Evolutionary conservation across 2,113 vertebrate species (phyloP).

Genomic region (Carassius auratus): DNA sequence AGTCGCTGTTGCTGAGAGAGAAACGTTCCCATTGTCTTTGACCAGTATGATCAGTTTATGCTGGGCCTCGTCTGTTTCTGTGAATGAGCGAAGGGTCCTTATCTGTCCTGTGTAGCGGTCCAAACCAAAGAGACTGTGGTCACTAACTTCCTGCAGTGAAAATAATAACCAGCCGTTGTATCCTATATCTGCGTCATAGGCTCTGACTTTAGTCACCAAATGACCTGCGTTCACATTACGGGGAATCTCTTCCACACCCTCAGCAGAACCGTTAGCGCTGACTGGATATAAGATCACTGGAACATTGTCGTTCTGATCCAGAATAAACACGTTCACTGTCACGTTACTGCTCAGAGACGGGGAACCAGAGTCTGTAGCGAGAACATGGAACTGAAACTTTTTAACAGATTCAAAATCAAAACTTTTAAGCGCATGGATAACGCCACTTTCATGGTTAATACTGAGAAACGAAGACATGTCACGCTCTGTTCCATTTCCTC

Average conservation of each 20-base stretch:
- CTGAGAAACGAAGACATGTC: constrained; percentile 43
- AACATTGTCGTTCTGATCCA: constrained; percentile 66
- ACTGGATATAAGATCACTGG: constrained; percentile 63
- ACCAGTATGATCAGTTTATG: constrained; percentile 63
- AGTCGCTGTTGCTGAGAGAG: constrained; percentile 61
- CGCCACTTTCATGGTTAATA: constrained; percentile 55
- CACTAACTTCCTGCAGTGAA: constrained; percentile 54
- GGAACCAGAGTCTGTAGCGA: constrained; percentile 49
- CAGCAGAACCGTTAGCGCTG: constrained; percentile 58
- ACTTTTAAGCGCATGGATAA: constrained; percentile 46
- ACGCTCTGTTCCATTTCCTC: background rate
- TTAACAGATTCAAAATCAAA: constrained; percentile 59
- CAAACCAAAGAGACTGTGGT: constrained; percentile 60
- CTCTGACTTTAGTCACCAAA: constrained; percentile 63
- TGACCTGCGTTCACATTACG: constrained; percentile 59
- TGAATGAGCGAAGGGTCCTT: constrained; percentile 57
- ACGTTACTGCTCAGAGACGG: constrained; percentile 60
- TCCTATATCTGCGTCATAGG: constrained; percentile 65
- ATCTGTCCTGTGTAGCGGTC: constrained; percentile 64
- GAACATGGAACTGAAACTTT: constrained; percentile 30
- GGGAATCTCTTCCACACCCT: constrained; percentile 59
- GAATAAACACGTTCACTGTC: constrained; percentile 61
- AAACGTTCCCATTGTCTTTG: constrained; percentile 63
- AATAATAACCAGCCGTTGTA: constrained; percentile 63
- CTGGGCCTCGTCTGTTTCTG: constrained; percentile 57